Evolutionary conservation across 1,140 invertebrate species (phyloP).

Genomic region (Nephila pilipes): DNA sequence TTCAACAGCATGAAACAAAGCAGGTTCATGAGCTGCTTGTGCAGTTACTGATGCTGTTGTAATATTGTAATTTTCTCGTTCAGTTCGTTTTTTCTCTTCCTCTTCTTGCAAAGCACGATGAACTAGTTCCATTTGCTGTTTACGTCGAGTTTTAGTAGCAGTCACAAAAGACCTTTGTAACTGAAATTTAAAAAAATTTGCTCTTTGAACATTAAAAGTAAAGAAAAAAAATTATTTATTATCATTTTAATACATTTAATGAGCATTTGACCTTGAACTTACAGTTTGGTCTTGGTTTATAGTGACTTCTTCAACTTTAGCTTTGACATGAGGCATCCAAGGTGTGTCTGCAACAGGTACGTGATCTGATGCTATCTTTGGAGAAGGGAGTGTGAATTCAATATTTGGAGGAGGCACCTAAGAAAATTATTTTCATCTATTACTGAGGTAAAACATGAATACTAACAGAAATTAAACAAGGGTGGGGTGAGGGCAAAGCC

Average conservation of each 20-base stretch:
- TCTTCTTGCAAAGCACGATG: conserved; percentile 96
- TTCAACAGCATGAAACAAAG: conserved; percentile 89
- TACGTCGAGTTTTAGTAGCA: conserved; percentile 98
- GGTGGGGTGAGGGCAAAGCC: too few relatives aligned
- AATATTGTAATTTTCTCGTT: conserved; percentile 97
- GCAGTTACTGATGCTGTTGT: conserved; percentile 97
- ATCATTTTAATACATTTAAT: background rate
- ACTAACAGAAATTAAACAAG: too few relatives aligned
- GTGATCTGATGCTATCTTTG: conserved; percentile 97
- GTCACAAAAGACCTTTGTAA: conserved; percentile 96
- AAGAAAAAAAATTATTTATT: background rate
- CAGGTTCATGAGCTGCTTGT: conserved; percentile 97
- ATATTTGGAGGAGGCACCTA: conserved; percentile 96
- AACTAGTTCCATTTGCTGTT: conserved; percentile 99
- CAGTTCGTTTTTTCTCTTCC: conserved; percentile 95
- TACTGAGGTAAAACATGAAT: too few relatives aligned
- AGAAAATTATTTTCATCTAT: background rate
- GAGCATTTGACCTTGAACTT: conserved; percentile 75
- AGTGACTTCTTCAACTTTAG: conserved; percentile 99
- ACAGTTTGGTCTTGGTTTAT: conserved; percentile 99
- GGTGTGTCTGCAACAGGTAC: conserved; percentile 98
- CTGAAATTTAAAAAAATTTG: conserved; percentile 74
- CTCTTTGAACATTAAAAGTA: background rate
- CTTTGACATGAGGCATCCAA: conserved; percentile 98
- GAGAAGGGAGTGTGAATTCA: conserved; percentile 98